Base-by-base conservation (phyloP, 2,888 invertebrate species). In the Rotaria macrura region DNA sequence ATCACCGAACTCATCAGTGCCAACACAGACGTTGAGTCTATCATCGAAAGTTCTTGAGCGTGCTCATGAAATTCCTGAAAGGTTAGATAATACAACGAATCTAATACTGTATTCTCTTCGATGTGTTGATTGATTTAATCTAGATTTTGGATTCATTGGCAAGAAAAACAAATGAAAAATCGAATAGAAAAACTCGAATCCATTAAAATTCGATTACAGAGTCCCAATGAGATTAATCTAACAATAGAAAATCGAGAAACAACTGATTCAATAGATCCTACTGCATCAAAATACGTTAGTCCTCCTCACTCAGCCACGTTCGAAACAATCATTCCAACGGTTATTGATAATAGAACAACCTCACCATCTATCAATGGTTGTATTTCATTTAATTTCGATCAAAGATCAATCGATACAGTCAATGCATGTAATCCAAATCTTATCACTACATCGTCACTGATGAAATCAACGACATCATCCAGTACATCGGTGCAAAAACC, bases 81-180 rank as follows among this genome's bases (percentile, higher is more conserved):
- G 79, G 65, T 65, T 34, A 17, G 20, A 34, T 4, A 20, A 14
- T 17, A 65, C 3, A 29, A 34, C 34, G 2, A 65, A 4, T 34
- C 20, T 1, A 34, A 2, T 29, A 12, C 2, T 29, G 17, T 6
- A 65, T 47, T n/a, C n/a, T n/a, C n/a, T n/a, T n/a, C n/a, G n/a
- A 29, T 5, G 20, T 34, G 10, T 65, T 34, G 5, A 29, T 65
- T 5, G 7, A 0, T 34, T 65, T 29, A 34, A 52, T 52, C 23
- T 52, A 65, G 65, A 43, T 79, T 79, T 79, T 79, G 79, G 79
- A 79, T 43, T 25, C 12, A 79, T 43, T 79, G 79, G 79, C 43
- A 79, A 40, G 38, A 79, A n/a, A 79, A 43, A 43, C 79, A 43
- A 79, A 79, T 79, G 79, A 40, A 79, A 79, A 25, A 79, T 25